Evolutionary conservation across 2,888 invertebrate genomes (phyloP), one percentile per base, ranked within the genome.

Genomic region (Druceiella hillmani): DNA sequence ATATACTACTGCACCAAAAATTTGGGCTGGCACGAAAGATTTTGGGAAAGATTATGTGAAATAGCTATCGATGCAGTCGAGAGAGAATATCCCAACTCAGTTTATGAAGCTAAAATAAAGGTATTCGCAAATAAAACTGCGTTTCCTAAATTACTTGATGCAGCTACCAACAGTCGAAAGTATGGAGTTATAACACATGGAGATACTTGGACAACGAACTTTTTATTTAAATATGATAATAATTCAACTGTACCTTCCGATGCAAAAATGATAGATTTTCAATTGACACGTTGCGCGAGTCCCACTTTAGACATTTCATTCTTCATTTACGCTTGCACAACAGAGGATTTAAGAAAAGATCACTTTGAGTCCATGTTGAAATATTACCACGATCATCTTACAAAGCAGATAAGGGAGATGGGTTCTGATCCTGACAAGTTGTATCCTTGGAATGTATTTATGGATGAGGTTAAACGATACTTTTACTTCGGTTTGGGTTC

Each of bases 181-280:
- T 45, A 61, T 14, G 53, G 67, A 3, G 69, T 72, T 3, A 61
- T 78, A 24, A 67, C 64, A 5, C 76, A 78, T 42, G 79, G 79
- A 3, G 79, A 79, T 50, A 68, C 75, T 27, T 79, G 79, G 79
- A 58, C 70, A 2, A 75, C 78, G 3, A 79, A 79, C 51, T 78
- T 78, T 42, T 52, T 79, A 3, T 58, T 68, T 1, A 58, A 62
- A 26, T 64, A 64, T 36, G 48, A 58, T 36, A 43, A 53, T 3
- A 45, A 43, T 9, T 36, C 34, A 31, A 40, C 20, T 3, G 10
- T 20, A 4, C 51, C 54, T 14, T 25, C 38, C 7, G 52, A 56
- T 36, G 58, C 60, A 9, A 59, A 69, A 38, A 59, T 79, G 45
- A 70, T 79, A 34, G 79, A 79, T 50, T 79, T 75, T 50, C 79